phyloP scores from a whole-genome alignment of 2,888 invertebrate genomes.

The Notodonta dromedarius region DNA sequence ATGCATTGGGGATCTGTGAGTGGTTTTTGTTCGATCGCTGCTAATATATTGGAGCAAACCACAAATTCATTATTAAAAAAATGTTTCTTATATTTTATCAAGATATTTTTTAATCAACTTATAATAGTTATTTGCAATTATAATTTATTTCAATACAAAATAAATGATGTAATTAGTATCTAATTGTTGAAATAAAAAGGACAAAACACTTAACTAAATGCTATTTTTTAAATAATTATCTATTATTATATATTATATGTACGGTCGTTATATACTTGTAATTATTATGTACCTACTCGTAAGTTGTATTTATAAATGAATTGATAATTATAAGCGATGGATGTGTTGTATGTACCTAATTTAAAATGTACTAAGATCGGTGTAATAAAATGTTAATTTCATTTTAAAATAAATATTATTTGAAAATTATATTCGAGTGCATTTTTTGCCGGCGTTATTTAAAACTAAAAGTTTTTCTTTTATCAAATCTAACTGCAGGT shows the following conservation, averaged over 20 bases:
- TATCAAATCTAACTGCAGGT: no score
- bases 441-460: conserved; percentile 17
- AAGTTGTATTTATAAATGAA: conserved; percentile 38
- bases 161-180: no score
- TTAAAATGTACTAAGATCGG: conserved; percentile 62
- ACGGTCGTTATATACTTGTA: conserved; percentile 41
- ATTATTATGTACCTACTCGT: conserved; percentile 23
- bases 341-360: conserved; percentile 63
- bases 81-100: no score
- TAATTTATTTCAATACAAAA: no score
- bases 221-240: conserved; percentile 12
- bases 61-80: no score
- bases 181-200: no score
- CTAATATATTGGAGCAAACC: no score
- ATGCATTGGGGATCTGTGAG: background rate
- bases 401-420: conserved; percentile 75
- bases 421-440: conserved; percentile 36
- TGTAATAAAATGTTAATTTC: conserved; percentile 77
- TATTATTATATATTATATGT: conserved; percentile 21
- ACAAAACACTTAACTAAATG: background rate
- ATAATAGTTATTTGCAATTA: no score
- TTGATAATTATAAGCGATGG: conserved; percentile 52
- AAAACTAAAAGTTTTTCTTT: no score
- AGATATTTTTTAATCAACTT: no score
- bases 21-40: background rate